phyloP scores from a whole-genome alignment of 2,113 vertebrate genomes.

The Stegastes partitus region DNA sequence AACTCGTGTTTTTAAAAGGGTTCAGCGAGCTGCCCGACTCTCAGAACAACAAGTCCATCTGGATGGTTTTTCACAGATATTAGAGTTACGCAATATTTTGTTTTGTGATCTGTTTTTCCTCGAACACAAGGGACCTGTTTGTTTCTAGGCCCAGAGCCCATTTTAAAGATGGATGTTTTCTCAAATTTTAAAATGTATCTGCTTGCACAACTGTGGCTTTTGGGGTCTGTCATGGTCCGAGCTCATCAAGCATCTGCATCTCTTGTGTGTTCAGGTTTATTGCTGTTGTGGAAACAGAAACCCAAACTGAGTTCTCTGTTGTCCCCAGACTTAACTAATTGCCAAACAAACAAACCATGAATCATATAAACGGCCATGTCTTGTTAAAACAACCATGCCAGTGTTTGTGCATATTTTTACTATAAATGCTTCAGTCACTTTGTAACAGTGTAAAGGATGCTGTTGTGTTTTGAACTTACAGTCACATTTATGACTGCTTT shows the following conservation, averaged over 20 bases:
- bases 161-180: conserved; percentile 11
- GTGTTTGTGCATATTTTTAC: background rate
- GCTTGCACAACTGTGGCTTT: conserved; percentile 28
- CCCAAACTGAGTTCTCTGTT: conserved; percentile 30
- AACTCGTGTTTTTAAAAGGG: background rate
- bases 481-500: too few relatives aligned
- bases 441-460: too few relatives aligned
- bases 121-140: background rate
- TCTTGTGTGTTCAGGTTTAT: conserved; percentile 6
- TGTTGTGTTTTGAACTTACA: too few relatives aligned
- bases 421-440: too few relatives aligned
- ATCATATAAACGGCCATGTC: background rate
- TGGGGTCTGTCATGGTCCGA: conserved; percentile 22
- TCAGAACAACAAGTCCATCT: background rate
- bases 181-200: conserved; percentile 24
- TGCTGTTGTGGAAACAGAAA: conserved; percentile 51
- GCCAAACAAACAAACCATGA: conserved; percentile 15
- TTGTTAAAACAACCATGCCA: background rate
- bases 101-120: conserved; percentile 11
- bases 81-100: background rate
- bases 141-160: background rate
- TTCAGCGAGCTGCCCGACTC: conserved; percentile 1
- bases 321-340: background rate
- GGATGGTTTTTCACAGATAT: conserved; percentile 25
- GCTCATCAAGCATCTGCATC: conserved; percentile 18